Percentiles rank a stretch among this genome's conserved stretches.
Conservation (phyloP, 2,888 invertebrate species). For the Cybosia mesomella region DNA sequence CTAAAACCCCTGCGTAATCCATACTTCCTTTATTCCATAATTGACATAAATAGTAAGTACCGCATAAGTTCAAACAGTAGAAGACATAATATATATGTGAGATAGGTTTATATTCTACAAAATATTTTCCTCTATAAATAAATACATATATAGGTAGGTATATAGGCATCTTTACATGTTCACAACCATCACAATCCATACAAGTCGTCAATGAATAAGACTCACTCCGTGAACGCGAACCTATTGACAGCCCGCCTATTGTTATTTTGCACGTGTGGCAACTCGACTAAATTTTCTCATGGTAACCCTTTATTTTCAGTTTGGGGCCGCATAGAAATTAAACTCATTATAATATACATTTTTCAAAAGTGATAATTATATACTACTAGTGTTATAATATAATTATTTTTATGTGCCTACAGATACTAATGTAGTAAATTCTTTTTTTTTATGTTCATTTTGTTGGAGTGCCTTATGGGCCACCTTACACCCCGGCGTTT, state of each 20-base stretch:
- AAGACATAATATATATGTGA: too few relatives aligned
- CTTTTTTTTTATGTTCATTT: not conserved
- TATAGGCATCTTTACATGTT: conserved; percentile 21
- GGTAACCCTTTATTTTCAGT: conserved; percentile 49
- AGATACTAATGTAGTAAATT: not conserved
- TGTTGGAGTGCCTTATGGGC: too few relatives aligned
- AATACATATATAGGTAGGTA: conserved; percentile 22
- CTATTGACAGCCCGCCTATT: conserved; percentile 49
- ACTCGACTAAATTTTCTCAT: conserved; percentile 49
- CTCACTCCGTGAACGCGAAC: conserved; percentile 36
- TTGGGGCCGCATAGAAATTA: conserved; percentile 10
- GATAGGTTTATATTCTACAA: not conserved
- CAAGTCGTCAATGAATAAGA: conserved; percentile 33
- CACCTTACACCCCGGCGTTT: too few relatives aligned
- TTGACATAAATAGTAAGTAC: too few relatives aligned
- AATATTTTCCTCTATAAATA: conserved; percentile 7
- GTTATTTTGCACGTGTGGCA: conserved; percentile 65
- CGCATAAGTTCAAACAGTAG: too few relatives aligned
- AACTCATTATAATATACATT: conserved; percentile 25
- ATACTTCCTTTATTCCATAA: too few relatives aligned
- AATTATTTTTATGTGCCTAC: not conserved
- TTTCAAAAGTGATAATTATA: conserved; percentile 33
- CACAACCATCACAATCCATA: conserved; percentile 24
- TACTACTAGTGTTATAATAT: not conserved
- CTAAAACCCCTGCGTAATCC: too few relatives aligned